phyloP scores from a whole-genome alignment of 2,888 invertebrate genomes.

The Tetramorium bicarinatum region DNA sequence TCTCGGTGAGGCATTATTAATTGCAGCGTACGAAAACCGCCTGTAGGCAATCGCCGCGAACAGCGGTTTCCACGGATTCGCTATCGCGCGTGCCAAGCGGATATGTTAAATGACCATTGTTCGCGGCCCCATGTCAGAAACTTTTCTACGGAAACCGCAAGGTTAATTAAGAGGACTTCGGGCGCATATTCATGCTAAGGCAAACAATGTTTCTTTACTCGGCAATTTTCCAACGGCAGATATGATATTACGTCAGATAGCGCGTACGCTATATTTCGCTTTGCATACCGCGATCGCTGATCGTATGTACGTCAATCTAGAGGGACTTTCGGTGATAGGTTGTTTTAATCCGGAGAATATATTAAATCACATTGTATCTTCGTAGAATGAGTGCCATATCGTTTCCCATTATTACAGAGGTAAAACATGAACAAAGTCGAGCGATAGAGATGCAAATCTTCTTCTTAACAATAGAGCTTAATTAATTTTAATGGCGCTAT shows the following conservation, averaged over 20 bases:
- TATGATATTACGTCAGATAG: constrained; percentile 56
- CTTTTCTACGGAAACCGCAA: constrained; percentile 43
- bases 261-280: constrained; percentile 59
- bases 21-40: constrained; percentile 24
- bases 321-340: constrained; percentile 32
- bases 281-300: constrained; percentile 41
- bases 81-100: constrained; percentile 28
- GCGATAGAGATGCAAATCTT: constrained; percentile 27
- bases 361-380: constrained; percentile 21
- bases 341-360: constrained; percentile 25
- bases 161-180: constrained; percentile 40
- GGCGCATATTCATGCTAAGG: constrained; percentile 29
- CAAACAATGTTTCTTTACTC: constrained; percentile 55
- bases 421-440: constrained; percentile 13
- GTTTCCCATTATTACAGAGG: background rate
- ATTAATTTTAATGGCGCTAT: constrained; percentile 43
- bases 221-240: constrained; percentile 64
- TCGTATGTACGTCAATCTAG: constrained; percentile 42
- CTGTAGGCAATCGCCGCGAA: constrained; percentile 2
- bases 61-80: constrained; percentile 15
- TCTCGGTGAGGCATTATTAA: constrained; percentile 23
- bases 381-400: background rate
- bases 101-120: constrained; percentile 52
- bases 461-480: constrained; percentile 24
- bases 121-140: constrained; percentile 12